These are phyloP conservation scores for Ibidorhyncha struthersii DNA, from an alignment of 2,113 vertebrate species.

Conservation along the genomic window DNA sequence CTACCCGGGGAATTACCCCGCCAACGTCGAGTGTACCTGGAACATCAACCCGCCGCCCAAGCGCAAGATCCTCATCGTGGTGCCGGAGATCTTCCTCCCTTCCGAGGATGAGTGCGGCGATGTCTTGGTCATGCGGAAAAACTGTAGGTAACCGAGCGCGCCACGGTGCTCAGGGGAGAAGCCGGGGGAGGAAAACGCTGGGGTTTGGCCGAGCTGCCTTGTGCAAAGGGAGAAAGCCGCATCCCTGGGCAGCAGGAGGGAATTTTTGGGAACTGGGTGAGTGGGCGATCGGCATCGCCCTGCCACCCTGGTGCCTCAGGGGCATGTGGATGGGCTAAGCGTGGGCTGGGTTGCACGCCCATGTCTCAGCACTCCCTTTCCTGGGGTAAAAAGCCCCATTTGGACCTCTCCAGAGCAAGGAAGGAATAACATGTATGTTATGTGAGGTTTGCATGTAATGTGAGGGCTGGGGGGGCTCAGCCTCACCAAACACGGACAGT, in stretches of 20 bases:
- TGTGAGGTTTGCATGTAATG: no score
- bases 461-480: background rate
- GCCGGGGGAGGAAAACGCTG: background rate
- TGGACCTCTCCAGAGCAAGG: background rate
- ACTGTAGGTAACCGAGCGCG: conserved; percentile 84
- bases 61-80: conserved; percentile 97
- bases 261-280: background rate
- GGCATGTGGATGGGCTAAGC: background rate
- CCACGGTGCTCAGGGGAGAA: background rate
- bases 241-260: accelerated
- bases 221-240: accelerated
- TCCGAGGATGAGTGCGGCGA: conserved; percentile 98
- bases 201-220: background rate
- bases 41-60: conserved; percentile 98
- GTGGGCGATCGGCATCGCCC: accelerated
- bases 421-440: background rate
- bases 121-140: conserved; percentile 98
- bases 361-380: background rate
- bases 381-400: background rate
- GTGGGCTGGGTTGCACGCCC: background rate
- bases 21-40: conserved; percentile 94
- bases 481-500: accelerated
- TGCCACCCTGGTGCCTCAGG: accelerated
- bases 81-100: conserved; percentile 97
- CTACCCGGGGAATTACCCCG: conserved; percentile 96